Evolutionary conservation across 1,140 invertebrate genomes (phyloP), one percentile per base, ranked within the genome.

Genomic region (Melipona quadrifasciata): DNA sequence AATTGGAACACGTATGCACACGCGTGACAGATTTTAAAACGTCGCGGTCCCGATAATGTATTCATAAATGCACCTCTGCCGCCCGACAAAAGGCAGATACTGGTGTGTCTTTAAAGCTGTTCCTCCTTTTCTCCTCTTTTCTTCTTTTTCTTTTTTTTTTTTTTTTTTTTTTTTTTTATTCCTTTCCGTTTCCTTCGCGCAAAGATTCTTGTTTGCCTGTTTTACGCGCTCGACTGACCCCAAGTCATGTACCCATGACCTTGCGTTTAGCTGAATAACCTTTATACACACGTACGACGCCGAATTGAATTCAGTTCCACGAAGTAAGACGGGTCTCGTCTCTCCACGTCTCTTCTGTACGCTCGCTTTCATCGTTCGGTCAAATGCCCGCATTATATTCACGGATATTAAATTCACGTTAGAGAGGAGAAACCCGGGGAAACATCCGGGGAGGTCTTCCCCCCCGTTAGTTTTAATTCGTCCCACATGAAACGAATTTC

Each of bases 261-360:
- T 89, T 75, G 83, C 64, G 72, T 74, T 84, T 87, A 55, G 73
- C 74, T 87, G 78, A 87, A 88, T 88, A 82, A 84, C 82, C 77
- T 86, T 89, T 70, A 71, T 86, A 67, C n/a, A 67, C n/a, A 34
- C n/a, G 19, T 61, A 70, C 61, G 73, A 34, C n/a, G 73, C 55
- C 82, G 64, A 85, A 89, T 87, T 87, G 76, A 88, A 89, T 88
- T 57, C 72, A 65, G 27, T 88, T 87, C 86, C 68, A 65, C 78
- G 87, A 88, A 88, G 55, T 57, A 67, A 58, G n/a, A 67, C 65
- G 73, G 64, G 17, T 27, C 74, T 77, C 16, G 24, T 64, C 31
- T 47, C 39, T 47, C 39, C 39, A 47, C 39, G 53, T 77, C 70
- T 82, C 58, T 80, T 81, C 76, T 64, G 79, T 74, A 57, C 58